phyloP scores from a whole-genome alignment of 1,140 invertebrate genomes.

The Chrysoperla carnea region DNA sequence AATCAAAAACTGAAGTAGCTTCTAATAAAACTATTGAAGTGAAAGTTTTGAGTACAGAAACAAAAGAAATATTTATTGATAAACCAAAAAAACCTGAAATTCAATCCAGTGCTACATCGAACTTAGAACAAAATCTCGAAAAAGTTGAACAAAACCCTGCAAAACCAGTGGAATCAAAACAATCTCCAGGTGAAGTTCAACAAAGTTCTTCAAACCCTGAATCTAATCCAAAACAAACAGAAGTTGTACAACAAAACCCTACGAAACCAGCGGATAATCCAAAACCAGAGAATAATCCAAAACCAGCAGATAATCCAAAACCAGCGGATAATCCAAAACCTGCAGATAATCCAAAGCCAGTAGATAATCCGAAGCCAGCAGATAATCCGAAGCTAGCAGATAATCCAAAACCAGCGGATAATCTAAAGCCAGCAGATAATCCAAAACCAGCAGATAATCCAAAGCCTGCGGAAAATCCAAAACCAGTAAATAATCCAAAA shows the following conservation, averaged over 20 bases:
- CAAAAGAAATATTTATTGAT: slow-evolving; percentile 11
- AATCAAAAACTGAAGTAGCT: too few relatives aligned
- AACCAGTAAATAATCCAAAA: too few relatives aligned
- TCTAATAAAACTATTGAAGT: neutral
- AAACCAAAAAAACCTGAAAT: slow-evolving; percentile 7
- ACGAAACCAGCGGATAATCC: neutral
- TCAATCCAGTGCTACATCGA: too few relatives aligned
- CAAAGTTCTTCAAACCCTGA: slow-evolving; percentile 2
- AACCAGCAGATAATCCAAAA: slow-evolving; percentile 2
- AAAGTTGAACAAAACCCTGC: too few relatives aligned
- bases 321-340: too few relatives aligned
- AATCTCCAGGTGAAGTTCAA: too few relatives aligned
- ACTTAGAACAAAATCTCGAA: too few relatives aligned
- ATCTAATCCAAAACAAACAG: slow-evolving; percentile 4
- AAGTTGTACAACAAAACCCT: slow-evolving; percentile 1
- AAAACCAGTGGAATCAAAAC: too few relatives aligned
- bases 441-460: slow-evolving; percentile 1
- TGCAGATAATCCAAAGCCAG: too few relatives aligned
- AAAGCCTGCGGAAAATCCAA: slow-evolving; percentile 1
- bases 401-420: slow-evolving; percentile 2
- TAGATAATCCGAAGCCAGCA: slow-evolving; percentile 1
- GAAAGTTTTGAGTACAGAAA: neutral
- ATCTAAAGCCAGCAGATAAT: neutral
- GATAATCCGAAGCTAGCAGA: slow-evolving; percentile 1
- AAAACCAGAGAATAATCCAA: slow-evolving; percentile 1